Evolutionary conservation across 2,113 vertebrate species (phyloP), one percentile per base, ranked within the genome.

Genomic region (Kryptolebias marmoratus): DNA sequence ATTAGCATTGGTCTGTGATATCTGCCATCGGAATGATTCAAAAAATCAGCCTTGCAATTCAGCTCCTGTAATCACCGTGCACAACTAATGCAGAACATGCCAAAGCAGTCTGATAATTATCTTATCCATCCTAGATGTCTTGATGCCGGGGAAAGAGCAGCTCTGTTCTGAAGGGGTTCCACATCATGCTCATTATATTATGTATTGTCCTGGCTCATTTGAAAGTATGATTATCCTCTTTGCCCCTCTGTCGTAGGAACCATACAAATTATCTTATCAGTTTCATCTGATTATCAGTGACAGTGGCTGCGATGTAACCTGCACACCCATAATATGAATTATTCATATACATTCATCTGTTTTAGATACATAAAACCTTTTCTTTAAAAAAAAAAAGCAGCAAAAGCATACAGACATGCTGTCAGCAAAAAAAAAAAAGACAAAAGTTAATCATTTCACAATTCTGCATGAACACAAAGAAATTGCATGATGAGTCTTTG

Each of bases 71-170:
- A 93, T 92, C 91, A 90, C 77, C 90, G 65, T 57, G 82, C 81
- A 77, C 68, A 60, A 75, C 82, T 90, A 91, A 92, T 91, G 80
- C 73, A 83, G 78, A 87, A 88, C 86, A 88, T 66, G 80, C 83
- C 74, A 88, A 87, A 71, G 70, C 87, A 70, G 58, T 77, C 70
- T 72, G 90, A 93, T 93, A 89, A 93, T 93, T 85, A 93, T 92
- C 91, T 92, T 85, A 88, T 90, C 91, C 79, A 71, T 75, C 69
- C 75, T 82, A 77, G 81, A 88, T 78, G 84, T 89, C 82, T 88
- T 77, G 63, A 87, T 87, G 71, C 82, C 9, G 42, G 70, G 56
- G 45, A 90, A 84, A 87, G 68, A 84, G 75, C 80, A 72, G 70
- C 57, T n/a, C 68, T 50, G 64, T 77, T 73, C 48, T 80, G 81